Percentiles rank a stretch among this genome's conserved stretches.
Evolutionary conservation across 2,113 vertebrate genomes (phyloP).

Genomic region (Clarias magur): DNA sequence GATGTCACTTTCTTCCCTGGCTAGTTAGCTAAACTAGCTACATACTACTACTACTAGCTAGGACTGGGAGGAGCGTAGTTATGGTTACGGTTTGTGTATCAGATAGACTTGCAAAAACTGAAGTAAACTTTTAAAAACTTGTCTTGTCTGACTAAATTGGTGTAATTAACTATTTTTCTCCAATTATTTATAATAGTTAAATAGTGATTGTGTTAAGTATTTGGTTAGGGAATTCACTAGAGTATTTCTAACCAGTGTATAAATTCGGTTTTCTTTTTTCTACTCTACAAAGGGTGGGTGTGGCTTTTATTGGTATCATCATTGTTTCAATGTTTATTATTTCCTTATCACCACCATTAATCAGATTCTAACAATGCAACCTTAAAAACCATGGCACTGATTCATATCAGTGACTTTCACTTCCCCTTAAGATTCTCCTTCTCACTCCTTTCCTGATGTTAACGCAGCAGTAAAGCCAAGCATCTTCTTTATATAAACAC

Average conservation of each 20-base stretch:
- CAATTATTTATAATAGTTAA: no score
- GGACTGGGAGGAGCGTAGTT: not conserved
- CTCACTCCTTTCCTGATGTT: not conserved
- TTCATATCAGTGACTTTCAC: slow-evolving; percentile 8
- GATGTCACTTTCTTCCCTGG: not conserved
- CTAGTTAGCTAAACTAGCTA: not conserved
- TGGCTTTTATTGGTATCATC: not conserved
- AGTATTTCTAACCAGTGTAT: not conserved
- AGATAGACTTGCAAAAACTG: not conserved
- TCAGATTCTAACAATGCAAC: not conserved
- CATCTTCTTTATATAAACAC: slow-evolving; percentile 29
- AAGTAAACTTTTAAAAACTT: not conserved
- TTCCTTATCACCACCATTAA: not conserved
- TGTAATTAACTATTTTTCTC: no score
- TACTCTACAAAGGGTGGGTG: not conserved
- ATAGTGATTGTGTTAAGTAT: not conserved
- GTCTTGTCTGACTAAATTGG: not conserved
- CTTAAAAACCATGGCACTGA: not conserved
- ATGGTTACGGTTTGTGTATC: not conserved
- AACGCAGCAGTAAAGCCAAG: not conserved
- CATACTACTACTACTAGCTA: no score
- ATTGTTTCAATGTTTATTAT: not conserved
- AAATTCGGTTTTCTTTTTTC: not conserved
- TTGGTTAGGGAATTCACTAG: not conserved
- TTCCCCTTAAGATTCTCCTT: not conserved